Evolutionary conservation across 2,888 invertebrate species (phyloP).

Genomic region (Callinectes sapidus): DNA sequence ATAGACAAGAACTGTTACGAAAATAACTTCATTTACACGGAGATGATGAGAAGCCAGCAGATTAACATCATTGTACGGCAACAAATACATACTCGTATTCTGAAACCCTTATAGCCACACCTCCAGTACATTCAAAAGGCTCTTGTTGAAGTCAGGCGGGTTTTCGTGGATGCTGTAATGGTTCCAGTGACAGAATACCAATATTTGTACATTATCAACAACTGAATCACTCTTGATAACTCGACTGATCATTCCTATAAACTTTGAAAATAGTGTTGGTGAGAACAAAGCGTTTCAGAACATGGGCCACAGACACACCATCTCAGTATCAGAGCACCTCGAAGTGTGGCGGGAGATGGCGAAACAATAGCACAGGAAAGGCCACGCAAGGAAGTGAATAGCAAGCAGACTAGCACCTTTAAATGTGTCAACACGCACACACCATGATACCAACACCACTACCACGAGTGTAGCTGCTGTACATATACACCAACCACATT

Average conservation of each 20-base stretch:
- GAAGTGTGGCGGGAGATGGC: constrained; percentile 8
- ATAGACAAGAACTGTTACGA: background rate
- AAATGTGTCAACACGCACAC: constrained; percentile 21
- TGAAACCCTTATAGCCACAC: too few relatives aligned
- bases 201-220: too few relatives aligned
- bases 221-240: too few relatives aligned
- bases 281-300: too few relatives aligned
- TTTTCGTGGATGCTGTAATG: too few relatives aligned
- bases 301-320: background rate
- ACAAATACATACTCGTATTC: too few relatives aligned
- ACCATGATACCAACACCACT: background rate
- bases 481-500: too few relatives aligned
- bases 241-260: too few relatives aligned
- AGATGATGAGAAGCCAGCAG: background rate
- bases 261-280: too few relatives aligned
- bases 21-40: background rate
- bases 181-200: too few relatives aligned
- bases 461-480: background rate
- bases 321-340: background rate
- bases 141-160: too few relatives aligned
- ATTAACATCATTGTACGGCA: background rate
- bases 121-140: too few relatives aligned
- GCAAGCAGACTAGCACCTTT: constrained; percentile 15
- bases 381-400: background rate
- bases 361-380: background rate